Evolutionary conservation across 2,888 invertebrate species (phyloP).

Genomic region (Apamea monoglypha): DNA sequence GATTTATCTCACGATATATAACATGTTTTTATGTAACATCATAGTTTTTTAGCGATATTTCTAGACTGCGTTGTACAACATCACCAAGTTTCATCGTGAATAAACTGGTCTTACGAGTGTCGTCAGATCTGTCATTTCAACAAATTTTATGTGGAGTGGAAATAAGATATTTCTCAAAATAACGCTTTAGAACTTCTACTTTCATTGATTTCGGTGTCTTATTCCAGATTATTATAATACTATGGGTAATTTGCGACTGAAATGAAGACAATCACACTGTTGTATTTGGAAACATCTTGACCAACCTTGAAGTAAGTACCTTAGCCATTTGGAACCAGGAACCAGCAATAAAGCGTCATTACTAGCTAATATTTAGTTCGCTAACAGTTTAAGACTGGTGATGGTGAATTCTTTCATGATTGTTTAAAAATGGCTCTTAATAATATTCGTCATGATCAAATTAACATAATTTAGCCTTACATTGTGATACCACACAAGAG

Average conservation of each 20-base stretch:
- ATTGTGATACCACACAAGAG: slow-evolving; percentile 4
- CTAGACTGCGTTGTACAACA: slow-evolving; percentile 61
- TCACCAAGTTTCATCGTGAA: slow-evolving; percentile 76
- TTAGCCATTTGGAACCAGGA: slow-evolving; percentile 66
- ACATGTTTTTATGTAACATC: slow-evolving; percentile 59
- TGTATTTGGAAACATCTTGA: slow-evolving; percentile 88
- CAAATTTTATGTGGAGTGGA: slow-evolving; percentile 78
- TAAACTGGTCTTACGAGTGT: slow-evolving; percentile 88
- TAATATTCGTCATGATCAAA: slow-evolving; percentile 12
- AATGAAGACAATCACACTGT: slow-evolving; percentile 83
- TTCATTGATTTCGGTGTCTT: slow-evolving; percentile 49
- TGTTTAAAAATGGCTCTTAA: not conserved
- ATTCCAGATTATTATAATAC: slow-evolving; percentile 78
- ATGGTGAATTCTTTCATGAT: slow-evolving; percentile 4
- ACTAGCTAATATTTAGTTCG: slow-evolving; percentile 56
- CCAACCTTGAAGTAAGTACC: slow-evolving; percentile 89
- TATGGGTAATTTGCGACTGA: slow-evolving; percentile 76
- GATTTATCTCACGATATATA: slow-evolving; percentile 58
- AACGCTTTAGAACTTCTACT: slow-evolving; percentile 36
- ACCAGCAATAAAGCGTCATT: slow-evolving; percentile 68
- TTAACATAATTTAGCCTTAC: not conserved
- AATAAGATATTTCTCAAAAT: slow-evolving; percentile 71
- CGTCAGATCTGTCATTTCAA: slow-evolving; percentile 88
- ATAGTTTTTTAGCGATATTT: slow-evolving; percentile 59
- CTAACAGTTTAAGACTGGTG: slow-evolving; percentile 6